A percentile compares a stretch with the other conserved stretches of the same genome.
Evolutionary conservation across 1,140 invertebrate species (phyloP).

Genomic region (Formica selysi): DNA sequence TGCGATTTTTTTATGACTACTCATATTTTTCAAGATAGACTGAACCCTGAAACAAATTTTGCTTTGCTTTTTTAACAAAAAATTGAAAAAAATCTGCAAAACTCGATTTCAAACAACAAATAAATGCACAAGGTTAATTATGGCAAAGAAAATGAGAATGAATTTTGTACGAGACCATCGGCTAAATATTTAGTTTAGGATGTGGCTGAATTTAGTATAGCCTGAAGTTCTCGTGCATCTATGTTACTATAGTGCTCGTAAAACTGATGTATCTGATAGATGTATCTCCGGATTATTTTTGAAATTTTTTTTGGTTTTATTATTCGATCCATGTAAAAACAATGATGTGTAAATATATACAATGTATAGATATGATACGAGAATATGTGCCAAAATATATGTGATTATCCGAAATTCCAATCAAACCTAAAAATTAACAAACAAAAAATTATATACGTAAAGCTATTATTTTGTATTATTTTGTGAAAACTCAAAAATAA

Average conservation of each 20-base stretch:
- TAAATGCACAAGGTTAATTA: conserved; percentile 7
- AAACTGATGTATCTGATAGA: neutral
- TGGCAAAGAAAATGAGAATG: conserved; percentile 27
- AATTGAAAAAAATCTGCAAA: neutral
- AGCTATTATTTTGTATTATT: too few relatives aligned
- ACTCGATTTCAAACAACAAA: neutral
- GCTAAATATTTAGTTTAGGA: conserved; percentile 6
- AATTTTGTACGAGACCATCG: conserved; percentile 14
- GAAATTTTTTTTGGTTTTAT: conserved; percentile 23
- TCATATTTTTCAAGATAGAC: neutral
- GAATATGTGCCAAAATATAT: conserved; percentile 15
- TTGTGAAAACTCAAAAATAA: too few relatives aligned
- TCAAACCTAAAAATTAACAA: neutral
- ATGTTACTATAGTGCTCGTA: neutral
- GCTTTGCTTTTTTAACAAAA: neutral
- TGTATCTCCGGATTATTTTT: neutral
- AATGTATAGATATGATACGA: neutral
- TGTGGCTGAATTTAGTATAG: conserved; percentile 9
- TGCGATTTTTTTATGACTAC: neutral
- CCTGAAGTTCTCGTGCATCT: neutral
- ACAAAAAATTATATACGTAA: too few relatives aligned
- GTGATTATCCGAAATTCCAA: conserved; percentile 34
- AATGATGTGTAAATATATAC: neutral
- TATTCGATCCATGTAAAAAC: conserved; percentile 12
- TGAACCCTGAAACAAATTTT: neutral